A percentile compares a stretch with the other conserved stretches of the same genome.
phyloP scores from a whole-genome alignment of 2,888 invertebrate species.

The Torymus texanus region DNA sequence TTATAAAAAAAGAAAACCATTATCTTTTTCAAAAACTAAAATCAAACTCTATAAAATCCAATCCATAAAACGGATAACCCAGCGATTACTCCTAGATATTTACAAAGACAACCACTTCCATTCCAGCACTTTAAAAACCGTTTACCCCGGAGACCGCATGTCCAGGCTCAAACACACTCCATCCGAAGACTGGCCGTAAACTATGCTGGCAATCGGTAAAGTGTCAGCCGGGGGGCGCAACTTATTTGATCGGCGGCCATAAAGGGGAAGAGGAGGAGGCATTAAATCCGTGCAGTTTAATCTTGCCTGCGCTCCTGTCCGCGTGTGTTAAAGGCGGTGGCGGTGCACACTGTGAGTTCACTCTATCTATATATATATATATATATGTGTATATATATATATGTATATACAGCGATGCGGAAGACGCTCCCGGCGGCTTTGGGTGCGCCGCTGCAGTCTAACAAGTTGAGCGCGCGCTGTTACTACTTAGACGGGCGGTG shows the following conservation, averaged over 20 bases:
- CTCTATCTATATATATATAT: no score
- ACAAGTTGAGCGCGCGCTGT: constrained; percentile 43
- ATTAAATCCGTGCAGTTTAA: constrained; percentile 44
- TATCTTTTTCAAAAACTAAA: no score
- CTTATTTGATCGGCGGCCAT: constrained; percentile 40
- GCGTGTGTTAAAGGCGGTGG: constrained; percentile 17
- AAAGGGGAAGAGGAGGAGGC: constrained; percentile 12
- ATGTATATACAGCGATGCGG: no score
- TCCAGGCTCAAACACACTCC: no score
- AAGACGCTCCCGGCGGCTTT: constrained; percentile 22
- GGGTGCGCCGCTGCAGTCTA: constrained; percentile 4
- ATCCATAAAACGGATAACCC: no score
- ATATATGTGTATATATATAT: no score
- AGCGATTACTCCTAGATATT: no score
- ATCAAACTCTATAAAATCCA: no score
- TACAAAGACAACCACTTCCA: no score
- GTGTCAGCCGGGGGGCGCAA: constrained; percentile 1
- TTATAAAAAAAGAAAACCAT: no score
- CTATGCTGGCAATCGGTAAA: constrained; percentile 9
- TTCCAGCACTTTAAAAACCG: no score
- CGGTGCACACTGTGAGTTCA: background rate
- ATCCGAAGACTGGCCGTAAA: constrained; percentile 2
- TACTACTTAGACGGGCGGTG: constrained; percentile 35
- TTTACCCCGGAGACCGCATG: no score
- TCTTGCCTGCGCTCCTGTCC: constrained; percentile 15